Base-by-base conservation (phyloP, 2,888 invertebrate species). In the Pomacea canaliculata region DNA sequence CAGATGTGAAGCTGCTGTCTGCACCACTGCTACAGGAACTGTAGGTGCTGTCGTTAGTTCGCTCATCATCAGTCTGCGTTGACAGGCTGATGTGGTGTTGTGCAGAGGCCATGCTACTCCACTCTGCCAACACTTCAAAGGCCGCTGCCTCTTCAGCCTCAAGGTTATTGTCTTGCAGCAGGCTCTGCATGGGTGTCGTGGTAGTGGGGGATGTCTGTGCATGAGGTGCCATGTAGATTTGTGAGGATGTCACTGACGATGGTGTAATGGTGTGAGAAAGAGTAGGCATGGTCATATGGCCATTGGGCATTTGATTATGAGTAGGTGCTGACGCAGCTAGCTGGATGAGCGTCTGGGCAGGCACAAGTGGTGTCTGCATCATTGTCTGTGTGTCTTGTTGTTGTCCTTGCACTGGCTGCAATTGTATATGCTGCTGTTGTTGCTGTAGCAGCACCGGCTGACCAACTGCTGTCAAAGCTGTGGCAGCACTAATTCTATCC, bases 101-200 rank as follows among this genome's bases (percentile, higher is more conserved):
- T 18, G 69, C 74, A 7, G 73, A 59, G n/a, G 73, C 66, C 74
- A 74, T 74, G 69, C 74, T 75, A 71, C 78, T 84, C 88, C 88
- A 88, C 76, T 88, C 88, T 10, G 88, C 87, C 16, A 88, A 81
- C n/a, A 88, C 88, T 77, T 85, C 86, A 76, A 85, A 88, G 18
- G 83, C 86, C 12, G 82, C 82, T 0, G 81, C 83, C 56, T 83
- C 84, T 7, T 83, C 86, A 66, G 81, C 81, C 4, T 76, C 63
- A 7, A 76, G 60, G 51, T 76, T 66, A 1, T 65, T 51, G 46
- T 71, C 76, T n/a, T 76, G 60, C 76, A 70, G 46, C 19, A 71
- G 65, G 18, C 46, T 48, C 16, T 70, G 56, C 23, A 69, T 59
- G 46, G 67, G 23, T 18, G 49, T 13, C 16, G 70, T 27, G 70